Evolutionary conservation across 1,140 invertebrate genomes (phyloP), one percentile per base, ranked within the genome.

Genomic region (Danaus melanippus): DNA sequence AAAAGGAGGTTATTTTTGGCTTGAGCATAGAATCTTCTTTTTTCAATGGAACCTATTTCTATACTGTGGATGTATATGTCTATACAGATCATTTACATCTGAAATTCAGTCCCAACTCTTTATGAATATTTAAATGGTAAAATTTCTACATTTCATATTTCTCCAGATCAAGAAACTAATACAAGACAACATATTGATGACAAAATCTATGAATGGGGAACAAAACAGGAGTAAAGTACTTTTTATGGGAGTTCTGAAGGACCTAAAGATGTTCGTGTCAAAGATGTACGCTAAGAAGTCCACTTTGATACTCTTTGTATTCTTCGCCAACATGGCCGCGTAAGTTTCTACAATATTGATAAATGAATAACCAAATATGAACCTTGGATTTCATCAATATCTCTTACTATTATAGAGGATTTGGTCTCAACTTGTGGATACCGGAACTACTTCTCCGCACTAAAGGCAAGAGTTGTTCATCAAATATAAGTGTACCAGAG

Each of bases 251-350:
- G 88, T 90, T 49, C 67, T 88, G 57, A 73, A 73, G 45, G 90
- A 92, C 69, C 73, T 90, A 9, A 86, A 81, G 58, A 79, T 76
- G 32, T 84, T 92, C 12, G 86, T 90, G 8, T 86, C 86, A 5
- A 84, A 84, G 17, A 87, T 87, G 0, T 80, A 90, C 9, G 73
- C 90, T 0, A 65, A 81, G n/a, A 88, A 89, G n/a, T 91, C 90
- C 1, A 66, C 82, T 6, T 71, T 92, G 1, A 85, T 89, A 43
- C 86, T 89, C 54, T 83, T 86, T 12, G 88, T 92, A 3, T 91
- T 90, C 76, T 92, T 92, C 62, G 82, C 88, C 2, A 92, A 92
- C 63, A 91, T 92, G 90, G 91, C 91, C 69, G 91, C 91, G 91
- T 92, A 74, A 89, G 87, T 87, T 49, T 50, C 53, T 10, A 21